Base-by-base conservation (phyloP, 2,113 vertebrate genomes). In the Sterrhoptilus dennistouni region DNA sequence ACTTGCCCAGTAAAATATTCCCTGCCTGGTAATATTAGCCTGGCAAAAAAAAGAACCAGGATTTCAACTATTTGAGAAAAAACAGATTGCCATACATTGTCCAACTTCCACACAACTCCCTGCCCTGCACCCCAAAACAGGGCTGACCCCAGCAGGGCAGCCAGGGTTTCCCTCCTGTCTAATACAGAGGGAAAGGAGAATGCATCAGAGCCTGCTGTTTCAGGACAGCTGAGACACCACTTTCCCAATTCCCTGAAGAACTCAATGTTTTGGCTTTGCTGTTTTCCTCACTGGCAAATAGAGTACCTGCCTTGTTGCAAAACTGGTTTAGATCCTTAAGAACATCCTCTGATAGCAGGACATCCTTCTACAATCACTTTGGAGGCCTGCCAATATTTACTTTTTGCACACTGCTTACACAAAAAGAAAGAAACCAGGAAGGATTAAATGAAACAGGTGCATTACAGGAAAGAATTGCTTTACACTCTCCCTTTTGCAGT, bases 131-230 rank as follows among this genome's bases (percentile, higher is more conserved):
- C 9, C 12, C 12, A 44, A 47, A 85, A 14, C 7, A 78, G 47
- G 25, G 35, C 69, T 47, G 16, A 47, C 6, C 3, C 33, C 7
- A 7, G 21, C 35, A 63, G 27, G 12, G 33, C 21, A 81, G 23
- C 6, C 44, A 38, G 11, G 6, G 17, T 21, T 78, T 61, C 25
- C 65, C 56, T 59, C 3, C 0, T 14, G 23, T n/a, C 29, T 36
- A 5, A 23, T 11, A 8, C 14, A 10, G 47, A 84, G 44, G 42
- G 27, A 53, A 53, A 75, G 25, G 21, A 0, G 0, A 56, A 16
- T 45, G 12, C 8, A 38, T 7, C 53, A 83, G 35, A 60, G 13
- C 3, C 28, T 1, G 2, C 28, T 68, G 52, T n/a, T 56, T 27
- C 50, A 56, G 24, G 56, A 23, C 15, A 81, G 42, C 13, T 4